Base-by-base conservation (phyloP, 2,113 vertebrate genomes). In the Vireo altiloquus region DNA sequence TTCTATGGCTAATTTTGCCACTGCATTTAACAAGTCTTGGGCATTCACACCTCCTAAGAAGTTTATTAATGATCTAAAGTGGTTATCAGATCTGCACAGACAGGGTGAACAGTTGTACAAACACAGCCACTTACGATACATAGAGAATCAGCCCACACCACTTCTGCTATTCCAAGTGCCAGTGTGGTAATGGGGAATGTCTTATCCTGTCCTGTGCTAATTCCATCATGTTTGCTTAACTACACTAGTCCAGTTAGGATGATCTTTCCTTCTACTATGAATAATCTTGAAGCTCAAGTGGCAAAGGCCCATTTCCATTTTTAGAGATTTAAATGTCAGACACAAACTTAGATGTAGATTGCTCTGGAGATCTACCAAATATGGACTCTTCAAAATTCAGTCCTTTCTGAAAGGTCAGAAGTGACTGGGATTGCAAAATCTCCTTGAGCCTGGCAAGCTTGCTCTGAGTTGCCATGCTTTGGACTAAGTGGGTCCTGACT, bases 281-380 rank as follows among this genome's bases (percentile, higher is more conserved):
- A 74, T 66, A 59, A 82, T 49, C 53, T 75, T 59, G 78, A 91
- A 59, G 64, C 69, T 87, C 74, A 88, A 93, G 72, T 78, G 82
- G n/a, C 10, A 17, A 83, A 83, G 61, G 49, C 49, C 44, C 49
- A 31, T 71, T 86, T 92, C 92, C 95, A 93, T 81, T 88, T 94
- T 95, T 87, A 96, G 90, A 86, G 85, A 86, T 83, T 19, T 71
- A 78, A 92, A 63, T 46, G 88, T 56, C 90, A 90, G 64, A 88
- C 72, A 68, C 60, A 83, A 83, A 64, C 35, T 81, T 19, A 24
- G 79, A 69, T 70, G 76, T 19, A 81, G 88, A 93, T 90, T 78
- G 72, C 65, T 64, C 61, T 86, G 80, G 77, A 94, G 80, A 90
- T 92, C 86, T 90, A 96, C 94, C 94, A 94, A 94, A 95, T 95